phyloP scores from a whole-genome alignment of 2,888 invertebrate genomes.

The Phlogophora meticulosa region DNA sequence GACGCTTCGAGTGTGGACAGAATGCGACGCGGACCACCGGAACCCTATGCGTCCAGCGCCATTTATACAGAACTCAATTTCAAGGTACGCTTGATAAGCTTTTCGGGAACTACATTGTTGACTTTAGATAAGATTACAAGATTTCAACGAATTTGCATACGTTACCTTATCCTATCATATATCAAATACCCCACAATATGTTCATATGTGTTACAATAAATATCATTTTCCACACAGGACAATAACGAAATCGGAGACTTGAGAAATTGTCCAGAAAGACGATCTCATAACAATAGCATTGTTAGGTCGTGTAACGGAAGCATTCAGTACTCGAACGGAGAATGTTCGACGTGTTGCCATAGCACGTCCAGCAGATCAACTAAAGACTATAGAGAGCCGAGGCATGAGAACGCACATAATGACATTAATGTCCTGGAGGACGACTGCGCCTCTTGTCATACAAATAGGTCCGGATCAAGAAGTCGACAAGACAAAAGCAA shows the following conservation, averaged over 20 bases:
- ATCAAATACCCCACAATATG: constrained; percentile 64
- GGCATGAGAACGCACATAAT: constrained; percentile 83
- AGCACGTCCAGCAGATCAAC: constrained; percentile 89
- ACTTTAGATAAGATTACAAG: constrained; percentile 84
- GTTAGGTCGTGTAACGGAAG: constrained; percentile 89
- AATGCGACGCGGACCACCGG: constrained; percentile 86
- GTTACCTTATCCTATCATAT: constrained; percentile 63
- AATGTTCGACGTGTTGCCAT: constrained; percentile 89
- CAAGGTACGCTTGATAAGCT: constrained; percentile 87
- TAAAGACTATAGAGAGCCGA: constrained; percentile 87
- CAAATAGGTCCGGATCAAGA: constrained; percentile 87
- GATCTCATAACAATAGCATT: constrained; percentile 90
- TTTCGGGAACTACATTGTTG: constrained; percentile 77
- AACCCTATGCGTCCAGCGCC: constrained; percentile 89
- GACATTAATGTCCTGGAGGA: constrained; percentile 87
- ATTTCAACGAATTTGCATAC: constrained; percentile 81
- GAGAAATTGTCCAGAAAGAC: constrained; percentile 86
- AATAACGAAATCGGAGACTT: constrained; percentile 87
- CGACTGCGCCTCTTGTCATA: constrained; percentile 87
- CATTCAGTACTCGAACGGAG: constrained; percentile 88
- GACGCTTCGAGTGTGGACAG: constrained; percentile 86
- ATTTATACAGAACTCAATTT: constrained; percentile 91
- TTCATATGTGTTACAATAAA: constrained; percentile 67
- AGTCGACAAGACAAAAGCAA: constrained; percentile 90
- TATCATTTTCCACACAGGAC: constrained; percentile 83